A percentile compares a stretch with the other conserved stretches of the same genome.
These are phyloP conservation scores for Montipora capricornis DNA, from an alignment of 64 coral and sea anemone genomes.

Conservation along the genomic window DNA sequence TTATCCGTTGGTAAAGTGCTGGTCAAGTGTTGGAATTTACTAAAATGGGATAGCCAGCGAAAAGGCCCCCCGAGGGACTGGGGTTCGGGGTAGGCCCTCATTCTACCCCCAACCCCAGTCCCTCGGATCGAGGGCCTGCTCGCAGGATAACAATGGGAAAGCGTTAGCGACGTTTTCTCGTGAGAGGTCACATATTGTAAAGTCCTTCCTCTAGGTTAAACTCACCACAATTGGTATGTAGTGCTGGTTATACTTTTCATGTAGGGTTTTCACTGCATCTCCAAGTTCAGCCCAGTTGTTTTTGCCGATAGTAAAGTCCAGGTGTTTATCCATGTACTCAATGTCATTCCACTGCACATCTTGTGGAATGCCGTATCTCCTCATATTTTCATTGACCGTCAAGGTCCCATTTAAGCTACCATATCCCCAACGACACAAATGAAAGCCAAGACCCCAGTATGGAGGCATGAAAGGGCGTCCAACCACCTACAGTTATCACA, in stretches of 20 bases:
- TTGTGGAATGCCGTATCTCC: slow-evolving; percentile 88
- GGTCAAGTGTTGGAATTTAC: too few species aligned
- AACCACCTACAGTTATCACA: slow-evolving; percentile 47
- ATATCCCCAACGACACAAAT: slow-evolving; percentile 98
- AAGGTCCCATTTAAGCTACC: slow-evolving; percentile 72
- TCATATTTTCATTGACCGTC: slow-evolving; percentile 86
- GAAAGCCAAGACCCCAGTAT: slow-evolving; percentile 93
- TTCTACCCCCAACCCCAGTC: too few species aligned
- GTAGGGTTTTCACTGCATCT: slow-evolving; percentile 86
- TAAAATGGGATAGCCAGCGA: too few species aligned
- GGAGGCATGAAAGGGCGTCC: slow-evolving; percentile 84
- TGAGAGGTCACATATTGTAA: too few species aligned
- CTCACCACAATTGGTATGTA: slow-evolving; percentile 95
- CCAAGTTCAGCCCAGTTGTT: slow-evolving; percentile 75
- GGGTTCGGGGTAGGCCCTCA: too few species aligned
- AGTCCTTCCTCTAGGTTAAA: not conserved
- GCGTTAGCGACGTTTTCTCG: too few species aligned
- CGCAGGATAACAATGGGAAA: too few species aligned
- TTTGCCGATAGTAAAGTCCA: slow-evolving; percentile 80
- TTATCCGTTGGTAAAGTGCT: too few species aligned
- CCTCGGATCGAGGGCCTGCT: too few species aligned
- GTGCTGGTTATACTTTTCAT: slow-evolving; percentile 72
- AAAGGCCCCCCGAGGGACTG: too few species aligned
- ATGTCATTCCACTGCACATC: slow-evolving; percentile 99
- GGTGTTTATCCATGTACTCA: slow-evolving; percentile 85